Evolutionary conservation across 2,888 invertebrate genomes (phyloP).

Genomic region (Plagiodera versicolora): DNA sequence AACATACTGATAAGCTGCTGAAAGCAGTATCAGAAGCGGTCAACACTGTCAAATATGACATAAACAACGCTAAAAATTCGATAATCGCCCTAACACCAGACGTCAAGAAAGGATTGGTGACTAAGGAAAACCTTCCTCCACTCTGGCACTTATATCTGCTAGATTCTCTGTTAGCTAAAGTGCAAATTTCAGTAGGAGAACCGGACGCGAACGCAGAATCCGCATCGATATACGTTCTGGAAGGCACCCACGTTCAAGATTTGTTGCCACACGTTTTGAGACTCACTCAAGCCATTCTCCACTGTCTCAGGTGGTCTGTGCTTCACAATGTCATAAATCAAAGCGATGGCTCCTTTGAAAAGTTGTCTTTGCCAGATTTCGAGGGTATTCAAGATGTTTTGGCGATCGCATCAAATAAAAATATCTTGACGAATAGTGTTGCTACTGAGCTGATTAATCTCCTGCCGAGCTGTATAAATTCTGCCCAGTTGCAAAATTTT

Average conservation of each 20-base stretch:
- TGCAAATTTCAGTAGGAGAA: constrained; percentile 66
- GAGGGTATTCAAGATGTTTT: constrained; percentile 54
- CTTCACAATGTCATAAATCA: constrained; percentile 51
- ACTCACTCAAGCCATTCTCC: constrained; percentile 66
- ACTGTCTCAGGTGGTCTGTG: constrained; percentile 62
- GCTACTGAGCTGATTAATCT: constrained; percentile 59
- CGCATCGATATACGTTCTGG: constrained; percentile 44
- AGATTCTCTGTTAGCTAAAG: constrained; percentile 75
- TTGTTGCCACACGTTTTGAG: constrained; percentile 68
- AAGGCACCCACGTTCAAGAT: constrained; percentile 59
- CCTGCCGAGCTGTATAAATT: constrained; percentile 60
- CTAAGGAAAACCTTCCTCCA: constrained; percentile 63
- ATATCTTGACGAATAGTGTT: constrained; percentile 49
- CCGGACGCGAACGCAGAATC: constrained; percentile 51
- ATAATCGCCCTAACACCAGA: constrained; percentile 60
- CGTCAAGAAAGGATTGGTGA: constrained; percentile 50
- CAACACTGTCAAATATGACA: constrained; percentile 64
- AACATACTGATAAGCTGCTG: constrained; percentile 71
- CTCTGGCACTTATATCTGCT: constrained; percentile 74
- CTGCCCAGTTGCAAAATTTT: constrained; percentile 67
- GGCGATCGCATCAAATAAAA: constrained; percentile 53
- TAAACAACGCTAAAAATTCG: constrained; percentile 64
- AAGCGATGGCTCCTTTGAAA: constrained; percentile 52
- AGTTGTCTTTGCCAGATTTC: constrained; percentile 56
- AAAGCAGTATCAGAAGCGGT: constrained; percentile 73